Conservation (phyloP, 1,140 invertebrate genomes). For the Drosophila mayri region DNA sequence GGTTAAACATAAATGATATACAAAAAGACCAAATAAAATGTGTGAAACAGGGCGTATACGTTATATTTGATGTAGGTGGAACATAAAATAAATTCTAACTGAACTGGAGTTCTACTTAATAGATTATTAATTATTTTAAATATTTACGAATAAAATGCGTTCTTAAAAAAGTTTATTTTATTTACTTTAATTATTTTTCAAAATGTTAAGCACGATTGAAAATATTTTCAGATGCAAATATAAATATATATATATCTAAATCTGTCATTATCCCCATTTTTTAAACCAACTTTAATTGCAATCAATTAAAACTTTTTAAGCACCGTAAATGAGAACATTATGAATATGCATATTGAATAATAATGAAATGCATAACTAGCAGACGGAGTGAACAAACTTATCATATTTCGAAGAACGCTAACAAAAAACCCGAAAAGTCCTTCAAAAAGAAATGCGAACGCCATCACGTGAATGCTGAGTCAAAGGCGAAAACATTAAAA, state of each 20-base stretch:
- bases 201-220: no score
- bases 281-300: not conserved
- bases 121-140: not conserved
- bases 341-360: slow-evolving; percentile 9
- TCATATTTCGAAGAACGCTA: slow-evolving; percentile 42
- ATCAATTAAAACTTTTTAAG: slow-evolving; percentile 14
- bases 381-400: slow-evolving; percentile 43
- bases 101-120: no score
- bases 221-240: not conserved
- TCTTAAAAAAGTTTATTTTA: no score
- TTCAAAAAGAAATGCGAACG: slow-evolving; percentile 48
- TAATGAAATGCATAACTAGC: slow-evolving; percentile 32
- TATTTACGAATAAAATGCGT: not conserved
- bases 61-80: not conserved
- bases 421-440: slow-evolving; percentile 46
- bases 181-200: no score
- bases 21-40: no score
- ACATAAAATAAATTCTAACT: not conserved
- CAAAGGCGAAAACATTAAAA: slow-evolving; percentile 52
- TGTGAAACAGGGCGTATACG: slow-evolving; percentile 41
- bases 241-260: no score
- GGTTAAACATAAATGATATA: not conserved
- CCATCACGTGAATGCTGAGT: slow-evolving; percentile 67
- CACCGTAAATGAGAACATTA: not conserved
- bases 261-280: not conserved